Percentiles rank a stretch among this genome's conserved stretches.
Conservation (phyloP, 2,113 vertebrate species). For the Ia io region DNA sequence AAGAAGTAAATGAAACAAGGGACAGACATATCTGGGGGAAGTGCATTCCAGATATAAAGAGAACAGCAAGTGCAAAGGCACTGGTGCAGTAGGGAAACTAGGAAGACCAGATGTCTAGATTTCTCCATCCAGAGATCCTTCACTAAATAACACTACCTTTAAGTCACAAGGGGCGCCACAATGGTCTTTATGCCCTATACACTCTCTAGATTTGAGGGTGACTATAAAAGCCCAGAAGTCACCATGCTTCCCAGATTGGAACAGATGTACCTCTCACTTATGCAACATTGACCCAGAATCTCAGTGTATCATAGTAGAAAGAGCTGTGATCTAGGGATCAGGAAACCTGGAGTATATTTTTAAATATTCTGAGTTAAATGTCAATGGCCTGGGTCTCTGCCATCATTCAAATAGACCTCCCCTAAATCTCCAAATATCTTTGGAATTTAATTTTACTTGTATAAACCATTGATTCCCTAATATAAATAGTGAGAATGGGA, state of each 20-base stretch:
- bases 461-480: neutral
- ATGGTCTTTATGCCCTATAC: too few species aligned
- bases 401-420: neutral
- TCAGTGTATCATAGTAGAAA: neutral
- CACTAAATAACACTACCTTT: too few species aligned
- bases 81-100: too few species aligned
- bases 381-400: neutral
- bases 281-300: neutral
- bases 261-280: neutral
- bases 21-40: neutral
- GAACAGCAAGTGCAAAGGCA: too few species aligned
- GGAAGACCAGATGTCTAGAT: too few species aligned
- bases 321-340: neutral
- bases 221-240: neutral
- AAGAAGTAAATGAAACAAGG: neutral
- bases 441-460: constrained; percentile 2
- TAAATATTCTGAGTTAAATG: constrained; percentile 20
- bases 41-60: too few species aligned
- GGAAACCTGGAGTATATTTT: neutral
- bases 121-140: too few species aligned
- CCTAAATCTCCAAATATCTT: neutral
- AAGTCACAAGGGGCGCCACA: too few species aligned
- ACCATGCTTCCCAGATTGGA: neutral
- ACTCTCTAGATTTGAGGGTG: too few species aligned
- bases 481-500: neutral